These are phyloP conservation scores for Choreutis nemorana DNA, from an alignment of 2,888 invertebrate genomes.

Conservation along the genomic window DNA sequence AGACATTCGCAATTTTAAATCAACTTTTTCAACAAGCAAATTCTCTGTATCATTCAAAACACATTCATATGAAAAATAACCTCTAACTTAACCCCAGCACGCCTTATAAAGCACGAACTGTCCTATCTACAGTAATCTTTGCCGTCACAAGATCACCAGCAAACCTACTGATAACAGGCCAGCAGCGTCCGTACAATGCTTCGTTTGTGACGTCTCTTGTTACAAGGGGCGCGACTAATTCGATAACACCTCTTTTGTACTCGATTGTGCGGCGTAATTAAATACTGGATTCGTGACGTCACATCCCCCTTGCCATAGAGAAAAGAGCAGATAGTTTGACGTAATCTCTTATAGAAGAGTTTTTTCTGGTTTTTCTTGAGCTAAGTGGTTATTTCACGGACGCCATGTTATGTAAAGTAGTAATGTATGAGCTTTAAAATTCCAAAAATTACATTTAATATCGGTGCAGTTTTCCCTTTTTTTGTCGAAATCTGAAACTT, in stretches of 20 bases:
- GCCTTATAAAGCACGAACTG: too few relatives aligned
- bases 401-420: too few relatives aligned
- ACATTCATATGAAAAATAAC: too few relatives aligned
- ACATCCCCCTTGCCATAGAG: conserved; percentile 34
- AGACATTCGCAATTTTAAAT: too few relatives aligned
- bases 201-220: conserved; percentile 64
- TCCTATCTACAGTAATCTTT: neutral
- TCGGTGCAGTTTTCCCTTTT: too few relatives aligned
- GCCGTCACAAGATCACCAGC: conserved; percentile 54
- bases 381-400: too few relatives aligned
- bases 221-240: conserved; percentile 54
- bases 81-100: too few relatives aligned
- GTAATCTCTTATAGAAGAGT: conserved; percentile 7
- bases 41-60: neutral
- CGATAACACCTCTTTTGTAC: conserved; percentile 57
- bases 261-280: conserved; percentile 55
- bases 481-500: too few relatives aligned
- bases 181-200: conserved; percentile 60
- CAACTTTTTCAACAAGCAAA: too few relatives aligned
- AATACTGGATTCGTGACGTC: conserved; percentile 34
- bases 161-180: conserved; percentile 58
- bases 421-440: too few relatives aligned
- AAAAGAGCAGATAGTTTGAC: too few relatives aligned
- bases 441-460: too few relatives aligned
- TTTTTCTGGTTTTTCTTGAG: conserved; percentile 9